Evolutionary conservation across 2,888 invertebrate species (phyloP), one percentile per base, ranked within the genome.

Genomic region (Rhagium mordax): DNA sequence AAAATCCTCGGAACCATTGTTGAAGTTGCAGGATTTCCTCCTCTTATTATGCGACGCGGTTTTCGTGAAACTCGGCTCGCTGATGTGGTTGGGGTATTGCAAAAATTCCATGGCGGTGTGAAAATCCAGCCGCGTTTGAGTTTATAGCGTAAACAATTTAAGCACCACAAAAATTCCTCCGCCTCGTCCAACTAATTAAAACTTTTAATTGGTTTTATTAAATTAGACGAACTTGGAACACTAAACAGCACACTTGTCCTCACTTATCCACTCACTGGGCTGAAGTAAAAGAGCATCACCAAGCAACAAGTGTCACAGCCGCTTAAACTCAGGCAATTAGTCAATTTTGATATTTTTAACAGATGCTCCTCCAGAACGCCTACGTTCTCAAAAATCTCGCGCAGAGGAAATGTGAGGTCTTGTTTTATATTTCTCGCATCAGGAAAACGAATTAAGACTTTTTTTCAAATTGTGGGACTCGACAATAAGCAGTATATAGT

Each of bases 261-360:
- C 51, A 13, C 41, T 24, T 49, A 29, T 47, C 55, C 48, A 29
- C 24, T 47, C 33, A 51, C 33, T 29, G 53, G 64, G 59, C 41
- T 49, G 68, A 62, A 75, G 71, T 69, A 66, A 73, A 64, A 51
- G 64, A 67, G 57, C 53, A 71, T 64, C 51, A 47, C 61, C 64
- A 68, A 55, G 71, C 79, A 74, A 77, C 79, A 79, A 79, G 79
- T 77, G 77, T 77, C 59, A 65, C 57, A 62, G 72, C 55, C 55
- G 21, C 57, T 59, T 66, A 69, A 60, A 64, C 65, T 65, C 72
- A 55, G 68, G 73, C 76, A 76, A 79, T 79, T 77, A 80, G 79
- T 77, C 79, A 81, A 76, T 75, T 81, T 80, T 76, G 77, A 81
- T 81, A 75, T 75, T 80, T 81, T 80, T 79, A 82, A 75, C 81